Base-by-base conservation (phyloP, 2,113 vertebrate species). In the Lepisosteus osseus region DNA sequence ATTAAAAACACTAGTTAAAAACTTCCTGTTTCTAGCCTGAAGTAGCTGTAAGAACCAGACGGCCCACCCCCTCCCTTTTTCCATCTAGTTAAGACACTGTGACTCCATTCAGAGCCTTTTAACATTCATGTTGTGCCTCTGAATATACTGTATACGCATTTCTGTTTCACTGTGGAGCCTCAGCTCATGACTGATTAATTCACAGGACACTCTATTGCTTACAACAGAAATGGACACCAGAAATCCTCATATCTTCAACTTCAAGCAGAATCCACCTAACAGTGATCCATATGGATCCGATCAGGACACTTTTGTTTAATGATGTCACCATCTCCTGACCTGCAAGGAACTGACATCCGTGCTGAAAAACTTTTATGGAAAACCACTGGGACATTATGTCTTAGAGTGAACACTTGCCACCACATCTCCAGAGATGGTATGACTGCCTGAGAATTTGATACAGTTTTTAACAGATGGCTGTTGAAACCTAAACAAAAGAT, bases 1-100 rank as follows among this genome's bases (percentile, higher is more conserved):
- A 98, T 99, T 96, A 96, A 97, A 96, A 95, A 85, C 94, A 95
- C 91, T 94, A 94, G 92, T 97, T 97, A 95, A 96, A 98, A 95
- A 96, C 95, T 97, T 98, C 96, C 96, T 98, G 95, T 92, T 92
- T 91, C 86, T 92, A 90, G 74, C 83, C 90, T 84, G 78, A 77
- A 90, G 87, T 88, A 91, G 90, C 89, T 90, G 91, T 83, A 82
- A 86, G 86, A 87, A 88, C 67, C 89, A 91, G 91, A 83, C 81
- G 65, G 91, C 90, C 89, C 84, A 67, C 69, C 45, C 71, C 72
- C 68, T 76, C 77, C 78, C 62, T 73, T 72, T 72, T 79, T 79
- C 65, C 80, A 76, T 70, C 77, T 75, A 75, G 72, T 82, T 75
- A 82, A 72, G 70, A 75, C 70, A 70, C 73, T 71, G 74, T 74